Conservation (phyloP, 2,797 vertebrate species). For the Poeciliopsis gracilis region DNA sequence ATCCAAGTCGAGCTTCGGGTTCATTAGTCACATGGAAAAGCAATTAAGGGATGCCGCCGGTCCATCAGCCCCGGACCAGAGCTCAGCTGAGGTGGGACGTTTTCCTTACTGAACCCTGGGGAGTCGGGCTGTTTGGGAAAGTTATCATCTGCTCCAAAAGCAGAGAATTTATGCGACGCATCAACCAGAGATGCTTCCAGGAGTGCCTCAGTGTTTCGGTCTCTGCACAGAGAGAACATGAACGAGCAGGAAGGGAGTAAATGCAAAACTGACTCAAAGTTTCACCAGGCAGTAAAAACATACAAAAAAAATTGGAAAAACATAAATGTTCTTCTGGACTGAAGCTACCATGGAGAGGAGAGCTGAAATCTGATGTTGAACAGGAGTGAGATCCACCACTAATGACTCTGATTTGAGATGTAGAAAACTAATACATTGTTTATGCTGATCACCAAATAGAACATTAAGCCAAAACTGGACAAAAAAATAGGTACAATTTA, state of each 20-base stretch:
- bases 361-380: not conserved
- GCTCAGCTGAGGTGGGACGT: slow-evolving; percentile 28
- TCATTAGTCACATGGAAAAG: slow-evolving; percentile 64
- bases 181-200: slow-evolving; percentile 9
- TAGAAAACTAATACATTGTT: not conserved
- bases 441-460: not conserved
- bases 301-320: not conserved
- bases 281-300: not conserved
- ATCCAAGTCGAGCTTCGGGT: slow-evolving; percentile 25
- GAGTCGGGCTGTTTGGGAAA: slow-evolving; percentile 57
- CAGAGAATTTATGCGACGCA: slow-evolving; percentile 4
- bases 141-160: slow-evolving; percentile 46
- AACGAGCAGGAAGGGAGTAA: not conserved
- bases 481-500: too few relatives aligned
- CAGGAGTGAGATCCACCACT: not conserved
- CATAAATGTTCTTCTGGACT: not conserved
- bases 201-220: slow-evolving; percentile 9
- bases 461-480: too few relatives aligned
- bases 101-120: slow-evolving; percentile 36
- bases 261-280: not conserved
- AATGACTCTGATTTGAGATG: not conserved
- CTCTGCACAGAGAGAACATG: not conserved
- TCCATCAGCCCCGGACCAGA: slow-evolving; percentile 40
- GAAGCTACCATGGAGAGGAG: not conserved
- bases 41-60: slow-evolving; percentile 54